Evolutionary conservation across 2,113 vertebrate species (phyloP).

Genomic region (Paraplagusia blochii): DNA sequence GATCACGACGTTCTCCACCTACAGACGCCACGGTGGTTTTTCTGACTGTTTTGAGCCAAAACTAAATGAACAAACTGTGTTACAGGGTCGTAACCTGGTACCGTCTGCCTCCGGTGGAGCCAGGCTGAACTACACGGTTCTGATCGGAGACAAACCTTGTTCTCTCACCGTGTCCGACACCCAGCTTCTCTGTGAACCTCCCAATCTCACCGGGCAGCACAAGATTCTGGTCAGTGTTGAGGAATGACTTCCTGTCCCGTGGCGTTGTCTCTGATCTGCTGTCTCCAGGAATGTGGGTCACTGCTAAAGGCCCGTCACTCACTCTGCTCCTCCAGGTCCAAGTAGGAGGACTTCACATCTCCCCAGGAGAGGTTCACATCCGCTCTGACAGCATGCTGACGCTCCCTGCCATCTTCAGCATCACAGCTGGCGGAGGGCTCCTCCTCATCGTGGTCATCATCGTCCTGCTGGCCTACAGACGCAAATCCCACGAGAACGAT

Average conservation of each 20-base stretch:
- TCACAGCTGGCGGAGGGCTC: slow-evolving; percentile 90
- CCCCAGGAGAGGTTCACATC: slow-evolving; percentile 90
- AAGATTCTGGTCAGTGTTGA: slow-evolving; percentile 87
- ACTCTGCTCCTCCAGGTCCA: slow-evolving; percentile 78
- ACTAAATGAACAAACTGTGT: not conserved
- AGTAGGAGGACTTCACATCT: slow-evolving; percentile 91
- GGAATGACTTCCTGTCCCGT: not conserved
- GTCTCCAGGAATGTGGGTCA: slow-evolving; percentile 46
- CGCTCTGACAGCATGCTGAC: slow-evolving; percentile 95
- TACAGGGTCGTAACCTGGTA: slow-evolving; percentile 93
- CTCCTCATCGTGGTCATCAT: slow-evolving; percentile 94
- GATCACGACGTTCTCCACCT: not conserved
- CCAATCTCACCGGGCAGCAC: slow-evolving; percentile 91
- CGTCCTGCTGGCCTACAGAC: slow-evolving; percentile 95
- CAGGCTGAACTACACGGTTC: slow-evolving; percentile 93
- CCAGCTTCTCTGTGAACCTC: slow-evolving; percentile 93
- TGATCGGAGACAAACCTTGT: slow-evolving; percentile 91
- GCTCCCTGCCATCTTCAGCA: slow-evolving; percentile 94
- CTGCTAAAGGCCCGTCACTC: slow-evolving; percentile 6
- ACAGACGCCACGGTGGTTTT: not conserved
- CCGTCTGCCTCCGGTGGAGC: slow-evolving; percentile 90
- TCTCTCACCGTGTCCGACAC: slow-evolving; percentile 93
- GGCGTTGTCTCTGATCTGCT: slow-evolving; percentile 12
- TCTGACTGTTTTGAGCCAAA: too few species aligned
- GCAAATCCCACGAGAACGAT: slow-evolving; percentile 95